Evolutionary conservation across 2,888 invertebrate genomes (phyloP).

Genomic region (Aromia moschata): DNA sequence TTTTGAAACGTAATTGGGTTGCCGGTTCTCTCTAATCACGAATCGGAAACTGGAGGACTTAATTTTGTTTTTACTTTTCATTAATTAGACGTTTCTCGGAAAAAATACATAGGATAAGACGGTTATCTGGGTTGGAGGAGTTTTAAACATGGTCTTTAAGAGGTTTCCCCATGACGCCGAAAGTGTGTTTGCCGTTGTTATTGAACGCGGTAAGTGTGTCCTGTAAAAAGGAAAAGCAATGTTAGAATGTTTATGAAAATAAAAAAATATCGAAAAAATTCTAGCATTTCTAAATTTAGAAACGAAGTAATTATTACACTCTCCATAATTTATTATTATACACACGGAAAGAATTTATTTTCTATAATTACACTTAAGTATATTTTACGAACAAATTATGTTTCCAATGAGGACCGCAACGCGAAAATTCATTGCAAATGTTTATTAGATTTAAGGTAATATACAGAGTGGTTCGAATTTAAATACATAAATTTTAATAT

Average conservation of each 20-base stretch:
- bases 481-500: too few relatives aligned
- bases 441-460: too few relatives aligned
- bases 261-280: neutral
- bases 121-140: conserved; percentile 12
- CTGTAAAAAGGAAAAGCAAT: neutral
- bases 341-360: too few relatives aligned
- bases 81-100: conserved; percentile 10
- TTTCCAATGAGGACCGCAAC: too few relatives aligned
- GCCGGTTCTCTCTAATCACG: conserved; percentile 25
- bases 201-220: neutral
- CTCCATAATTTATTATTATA: neutral
- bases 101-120: conserved; percentile 15
- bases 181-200: conserved; percentile 6
- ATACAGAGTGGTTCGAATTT: too few relatives aligned
- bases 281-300: conserved; percentile 3
- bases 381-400: too few relatives aligned
- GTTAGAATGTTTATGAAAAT: conserved; percentile 3
- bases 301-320: neutral
- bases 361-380: too few relatives aligned
- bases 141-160: conserved; percentile 4
- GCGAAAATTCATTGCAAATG: too few relatives aligned
- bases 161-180: conserved; percentile 11
- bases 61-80: conserved; percentile 33
- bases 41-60: conserved; percentile 26
- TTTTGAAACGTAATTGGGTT: conserved; percentile 34